Evolutionary conservation across 2,888 invertebrate genomes (phyloP).

Genomic region (Diadegma fenestrale): DNA sequence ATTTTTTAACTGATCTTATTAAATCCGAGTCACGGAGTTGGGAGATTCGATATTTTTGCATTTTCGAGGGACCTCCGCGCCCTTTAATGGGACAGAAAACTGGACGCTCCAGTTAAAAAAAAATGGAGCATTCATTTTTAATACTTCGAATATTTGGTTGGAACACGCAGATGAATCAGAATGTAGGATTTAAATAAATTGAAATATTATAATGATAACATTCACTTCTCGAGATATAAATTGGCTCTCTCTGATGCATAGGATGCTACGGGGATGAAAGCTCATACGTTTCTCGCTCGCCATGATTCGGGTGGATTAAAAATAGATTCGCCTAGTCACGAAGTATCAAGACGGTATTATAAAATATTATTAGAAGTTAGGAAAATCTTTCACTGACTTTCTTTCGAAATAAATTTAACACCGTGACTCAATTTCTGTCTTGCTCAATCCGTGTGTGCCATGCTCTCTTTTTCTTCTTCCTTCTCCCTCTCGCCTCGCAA

Average conservation of each 20-base stretch:
- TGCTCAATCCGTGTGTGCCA: conserved; percentile 26
- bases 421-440: conserved; percentile 63
- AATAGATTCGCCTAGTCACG: conserved; percentile 67
- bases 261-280: conserved; percentile 35
- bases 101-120: neutral
- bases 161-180: neutral
- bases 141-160: neutral
- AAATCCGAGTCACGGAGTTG: too few relatives aligned
- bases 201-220: neutral
- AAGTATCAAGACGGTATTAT: conserved; percentile 59
- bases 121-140: neutral
- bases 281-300: conserved; percentile 10
- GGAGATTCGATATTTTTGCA: too few relatives aligned
- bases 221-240: conserved; percentile 42
- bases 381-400: conserved; percentile 63
- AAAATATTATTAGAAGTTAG: conserved; percentile 63
- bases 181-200: conserved; percentile 23
- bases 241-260: conserved; percentile 46
- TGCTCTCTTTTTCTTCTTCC: conserved; percentile 4
- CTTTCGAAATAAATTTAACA: conserved; percentile 57
- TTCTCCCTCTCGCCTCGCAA: neutral
- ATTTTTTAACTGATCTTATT: neutral
- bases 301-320: conserved; percentile 59
- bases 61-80: too few relatives aligned
- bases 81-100: neutral